Evolutionary conservation across 2,888 invertebrate genomes (phyloP).

Genomic region (Graphium colonna): DNA sequence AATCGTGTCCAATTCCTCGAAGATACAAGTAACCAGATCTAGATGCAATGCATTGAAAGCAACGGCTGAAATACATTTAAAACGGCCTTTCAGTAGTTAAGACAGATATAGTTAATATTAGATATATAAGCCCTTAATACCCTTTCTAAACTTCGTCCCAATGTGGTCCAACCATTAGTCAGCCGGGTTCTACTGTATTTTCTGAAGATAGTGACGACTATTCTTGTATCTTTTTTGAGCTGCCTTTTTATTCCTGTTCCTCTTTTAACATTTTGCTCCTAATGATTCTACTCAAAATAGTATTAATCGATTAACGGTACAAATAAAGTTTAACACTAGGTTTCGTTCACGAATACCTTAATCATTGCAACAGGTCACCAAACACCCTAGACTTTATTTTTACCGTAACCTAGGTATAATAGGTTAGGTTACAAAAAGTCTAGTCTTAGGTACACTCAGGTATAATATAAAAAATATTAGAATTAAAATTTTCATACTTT

Average conservation of each 20-base stretch:
- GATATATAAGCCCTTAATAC: background rate
- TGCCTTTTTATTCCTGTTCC: background rate
- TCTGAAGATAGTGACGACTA: no score
- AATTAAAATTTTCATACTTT: background rate
- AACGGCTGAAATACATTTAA: no score
- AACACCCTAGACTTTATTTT: background rate
- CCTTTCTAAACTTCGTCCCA: background rate
- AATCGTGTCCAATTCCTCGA: slow-evolving; percentile 51
- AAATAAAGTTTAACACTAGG: background rate
- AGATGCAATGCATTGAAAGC: background rate
- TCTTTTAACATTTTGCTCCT: no score
- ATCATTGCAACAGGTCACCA: no score
- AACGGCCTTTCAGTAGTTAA: background rate
- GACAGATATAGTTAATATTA: background rate
- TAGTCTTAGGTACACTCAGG: slow-evolving; percentile 1
- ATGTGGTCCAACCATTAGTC: background rate
- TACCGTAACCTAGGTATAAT: background rate
- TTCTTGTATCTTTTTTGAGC: background rate
- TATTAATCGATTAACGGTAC: background rate
- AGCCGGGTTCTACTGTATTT: no score
- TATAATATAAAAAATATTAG: background rate
- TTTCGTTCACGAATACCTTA: background rate
- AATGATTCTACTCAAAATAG: background rate
- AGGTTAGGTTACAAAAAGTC: background rate
- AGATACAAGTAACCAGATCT: slow-evolving; percentile 41